These are phyloP conservation scores for Selene dorsalis DNA, from an alignment of 2,797 vertebrate species.

Conservation along the genomic window DNA sequence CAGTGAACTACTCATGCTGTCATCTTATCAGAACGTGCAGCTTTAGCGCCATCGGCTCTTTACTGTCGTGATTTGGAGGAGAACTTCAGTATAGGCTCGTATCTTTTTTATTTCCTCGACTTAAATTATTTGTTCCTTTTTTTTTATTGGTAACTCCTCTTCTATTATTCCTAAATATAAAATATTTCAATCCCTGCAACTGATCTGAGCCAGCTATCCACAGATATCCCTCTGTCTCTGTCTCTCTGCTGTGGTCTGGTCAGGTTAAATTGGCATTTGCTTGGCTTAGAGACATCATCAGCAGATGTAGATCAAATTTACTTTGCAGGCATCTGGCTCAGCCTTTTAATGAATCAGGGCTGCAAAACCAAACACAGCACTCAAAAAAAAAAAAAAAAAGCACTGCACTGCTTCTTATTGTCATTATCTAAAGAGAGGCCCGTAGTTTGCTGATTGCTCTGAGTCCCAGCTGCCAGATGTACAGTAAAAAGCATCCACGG, in stretches of 20 bases:
- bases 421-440: constrained; percentile 9
- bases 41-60: background rate
- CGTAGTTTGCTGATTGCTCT: constrained; percentile 19
- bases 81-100: background rate
- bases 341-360: constrained; percentile 46
- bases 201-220: background rate
- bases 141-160: background rate
- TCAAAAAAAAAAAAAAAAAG: background rate
- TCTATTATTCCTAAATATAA: background rate
- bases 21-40: constrained; percentile 2
- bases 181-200: background rate
- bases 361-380: constrained; percentile 29
- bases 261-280: constrained; percentile 36
- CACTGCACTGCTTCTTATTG: background rate
- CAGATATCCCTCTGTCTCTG: constrained; percentile 2
- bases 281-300: constrained; percentile 45
- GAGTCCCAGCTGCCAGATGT: constrained; percentile 22
- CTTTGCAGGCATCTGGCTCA: constrained; percentile 26
- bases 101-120: background rate
- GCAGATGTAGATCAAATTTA: constrained; percentile 31
- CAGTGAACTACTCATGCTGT: constrained; percentile 30
- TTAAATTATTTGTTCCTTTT: constrained; percentile 3
- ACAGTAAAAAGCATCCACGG: background rate
- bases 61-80: background rate
- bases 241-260: constrained; percentile 1